Conservation (phyloP, 1,140 invertebrate species). For the Camponotus vicinus region DNA sequence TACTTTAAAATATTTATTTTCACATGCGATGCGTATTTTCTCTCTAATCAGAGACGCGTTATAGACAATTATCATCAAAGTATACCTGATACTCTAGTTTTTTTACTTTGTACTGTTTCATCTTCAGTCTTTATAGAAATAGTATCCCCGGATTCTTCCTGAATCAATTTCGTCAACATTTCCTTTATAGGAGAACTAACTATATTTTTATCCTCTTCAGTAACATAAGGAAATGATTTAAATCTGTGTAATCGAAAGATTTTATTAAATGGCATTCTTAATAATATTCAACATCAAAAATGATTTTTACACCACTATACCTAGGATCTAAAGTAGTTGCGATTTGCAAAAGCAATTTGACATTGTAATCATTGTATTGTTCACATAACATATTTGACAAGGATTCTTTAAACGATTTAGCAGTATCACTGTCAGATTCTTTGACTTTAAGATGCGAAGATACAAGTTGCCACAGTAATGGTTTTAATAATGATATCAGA, state of each 20-base stretch:
- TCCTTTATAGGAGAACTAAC: constrained; percentile 84
- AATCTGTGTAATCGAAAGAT: constrained; percentile 78
- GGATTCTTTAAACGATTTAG: constrained; percentile 82
- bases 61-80: background rate
- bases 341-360: constrained; percentile 85
- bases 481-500: constrained; percentile 86
- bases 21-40: too few species aligned
- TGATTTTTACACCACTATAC: constrained; percentile 64
- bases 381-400: constrained; percentile 85
- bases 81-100: constrained; percentile 83
- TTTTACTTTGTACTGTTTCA: constrained; percentile 78
- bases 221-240: constrained; percentile 85
- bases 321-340: constrained; percentile 87
- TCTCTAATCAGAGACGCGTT: background rate
- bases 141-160: constrained; percentile 75
- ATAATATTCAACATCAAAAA: background rate
- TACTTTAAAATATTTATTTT: background rate
- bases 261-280: background rate
- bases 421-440: constrained; percentile 82
- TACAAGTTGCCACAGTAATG: constrained; percentile 86
- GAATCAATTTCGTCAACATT: constrained; percentile 83
- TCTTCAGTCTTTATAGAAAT: constrained; percentile 68
- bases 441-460: constrained; percentile 86
- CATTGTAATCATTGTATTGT: constrained; percentile 83
- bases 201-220: constrained; percentile 84